Conservation (phyloP, 2,113 vertebrate species). For the human (Homo sapiens) region GRCh38 chr15:48744001-48744500, state of each 20-base stretch:
- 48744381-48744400: not conserved
- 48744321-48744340: conserved; percentile 74
- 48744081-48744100: not conserved
- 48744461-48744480: not conserved
- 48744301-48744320: conserved; percentile 75
- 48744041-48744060: not conserved
- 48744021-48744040: not conserved
- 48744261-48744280: conserved; percentile 94
- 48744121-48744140: conserved; percentile 29
- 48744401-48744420: not conserved
- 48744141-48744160: not conserved
- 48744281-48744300: conserved; percentile 90
- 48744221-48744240: conserved; percentile 83
- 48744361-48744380: not conserved
- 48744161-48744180: not conserved
- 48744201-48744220: not conserved
- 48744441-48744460: not conserved
- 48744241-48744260: conserved; percentile 94
- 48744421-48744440: not conserved
- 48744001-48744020: conserved; percentile 26
- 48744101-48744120: not conserved
- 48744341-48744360: conserved; percentile 74
- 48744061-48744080: not conserved
- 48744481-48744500: not conserved
- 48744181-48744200: not conserved